Evolutionary conservation across 2,113 vertebrate species (phyloP).

Genomic region (Arizona elegans): DNA sequence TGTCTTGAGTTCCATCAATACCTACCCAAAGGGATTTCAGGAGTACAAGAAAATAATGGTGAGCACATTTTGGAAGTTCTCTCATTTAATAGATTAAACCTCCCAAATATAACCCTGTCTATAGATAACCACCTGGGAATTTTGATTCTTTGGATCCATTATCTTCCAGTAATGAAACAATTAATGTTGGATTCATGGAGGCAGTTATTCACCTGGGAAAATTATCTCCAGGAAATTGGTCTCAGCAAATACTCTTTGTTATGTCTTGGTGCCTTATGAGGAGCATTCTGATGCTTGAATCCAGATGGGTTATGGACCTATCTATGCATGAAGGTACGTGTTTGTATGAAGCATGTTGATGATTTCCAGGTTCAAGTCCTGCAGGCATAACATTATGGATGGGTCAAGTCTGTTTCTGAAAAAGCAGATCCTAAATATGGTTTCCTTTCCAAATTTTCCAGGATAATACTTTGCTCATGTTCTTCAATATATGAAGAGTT

Average conservation of each 20-base stretch:
- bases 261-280: not conserved
- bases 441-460: not conserved
- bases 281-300: not conserved
- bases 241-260: not conserved
- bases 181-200: not conserved
- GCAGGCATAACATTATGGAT: not conserved
- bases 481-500: not conserved
- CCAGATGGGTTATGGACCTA: not conserved
- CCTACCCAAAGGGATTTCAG: not conserved
- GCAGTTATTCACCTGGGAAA: not conserved
- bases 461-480: not conserved
- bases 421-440: not conserved
- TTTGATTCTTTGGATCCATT: not conserved
- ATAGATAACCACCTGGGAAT: not conserved
- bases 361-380: conserved; percentile 1
- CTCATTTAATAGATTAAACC: not conserved
- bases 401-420: not conserved
- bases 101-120: not conserved
- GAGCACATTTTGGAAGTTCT: not conserved
- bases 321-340: not conserved
- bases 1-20: not conserved
- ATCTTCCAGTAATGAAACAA: not conserved
- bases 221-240: not conserved
- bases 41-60: not conserved
- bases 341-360: not conserved